phyloP scores from a whole-genome alignment of 2,113 vertebrate genomes.

The Muscicapa adusta region DNA sequence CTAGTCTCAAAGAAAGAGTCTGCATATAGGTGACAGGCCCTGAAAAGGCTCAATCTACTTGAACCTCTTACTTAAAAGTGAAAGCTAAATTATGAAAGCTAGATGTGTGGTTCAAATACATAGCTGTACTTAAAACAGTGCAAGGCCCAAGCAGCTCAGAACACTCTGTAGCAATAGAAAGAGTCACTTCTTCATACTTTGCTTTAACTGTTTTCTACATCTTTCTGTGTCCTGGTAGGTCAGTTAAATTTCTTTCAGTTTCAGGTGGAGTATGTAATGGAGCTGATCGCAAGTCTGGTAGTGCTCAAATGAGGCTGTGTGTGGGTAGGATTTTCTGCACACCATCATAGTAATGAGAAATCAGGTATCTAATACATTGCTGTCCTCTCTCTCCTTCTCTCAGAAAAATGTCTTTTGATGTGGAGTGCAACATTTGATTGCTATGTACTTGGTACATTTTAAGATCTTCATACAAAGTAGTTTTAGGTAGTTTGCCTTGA shows the following conservation, averaged over 20 bases:
- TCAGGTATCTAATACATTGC: neutral
- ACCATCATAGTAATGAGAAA: neutral
- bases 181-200: neutral
- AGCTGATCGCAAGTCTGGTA: neutral
- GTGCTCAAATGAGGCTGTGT: neutral
- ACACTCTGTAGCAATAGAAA: neutral
- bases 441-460: neutral
- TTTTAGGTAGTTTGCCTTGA: neutral
- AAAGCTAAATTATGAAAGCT: neutral
- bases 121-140: neutral
- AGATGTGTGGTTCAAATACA: neutral
- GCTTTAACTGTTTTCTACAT: neutral
- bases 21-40: neutral
- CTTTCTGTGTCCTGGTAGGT: neutral
- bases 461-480: neutral
- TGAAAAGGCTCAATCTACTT: neutral
- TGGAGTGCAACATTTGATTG: neutral
- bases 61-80: neutral
- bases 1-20: neutral
- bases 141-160: neutral
- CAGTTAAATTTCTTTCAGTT: neutral
- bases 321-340: neutral
- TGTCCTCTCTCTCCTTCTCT: neutral
- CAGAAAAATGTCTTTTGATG: neutral
- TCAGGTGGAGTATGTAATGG: neutral